These are phyloP conservation scores for Phasia obesa DNA, from an alignment of 2,888 invertebrate genomes.

Conservation along the genomic window DNA sequence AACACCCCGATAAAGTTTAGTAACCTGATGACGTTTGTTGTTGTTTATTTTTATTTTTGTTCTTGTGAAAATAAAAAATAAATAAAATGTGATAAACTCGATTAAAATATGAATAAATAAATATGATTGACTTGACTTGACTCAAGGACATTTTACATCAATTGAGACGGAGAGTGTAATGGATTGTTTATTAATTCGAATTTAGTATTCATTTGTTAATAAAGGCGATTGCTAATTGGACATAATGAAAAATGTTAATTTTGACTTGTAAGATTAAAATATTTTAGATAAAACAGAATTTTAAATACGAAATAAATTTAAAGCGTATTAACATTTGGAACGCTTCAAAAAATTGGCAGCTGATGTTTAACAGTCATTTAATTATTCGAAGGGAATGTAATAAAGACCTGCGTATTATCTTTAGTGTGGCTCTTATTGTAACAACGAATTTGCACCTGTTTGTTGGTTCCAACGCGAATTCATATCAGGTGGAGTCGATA, in stretches of 20 bases:
- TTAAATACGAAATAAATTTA: not conserved
- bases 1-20: conserved; percentile 50
- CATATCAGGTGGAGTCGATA: too few relatives aligned
- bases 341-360: too few relatives aligned
- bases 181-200: conserved; percentile 13
- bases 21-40: conserved; percentile 49
- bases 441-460: too few relatives aligned
- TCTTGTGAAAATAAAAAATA: conserved; percentile 17
- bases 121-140: conserved; percentile 61
- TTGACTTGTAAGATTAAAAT: not conserved
- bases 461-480: too few relatives aligned
- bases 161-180: conserved; percentile 15
- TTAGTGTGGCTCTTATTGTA: too few relatives aligned
- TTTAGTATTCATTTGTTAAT: conserved; percentile 20
- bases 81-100: conserved; percentile 52
- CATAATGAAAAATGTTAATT: conserved; percentile 15
- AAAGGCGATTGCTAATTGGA: conserved; percentile 27
- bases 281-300: not conserved
- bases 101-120: conserved; percentile 35
- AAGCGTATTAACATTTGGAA: too few relatives aligned
- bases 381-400: too few relatives aligned
- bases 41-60: conserved; percentile 14
- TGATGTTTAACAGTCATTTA: too few relatives aligned
- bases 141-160: conserved; percentile 55
- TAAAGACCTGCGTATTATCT: too few relatives aligned